Conservation (phyloP, 2,113 vertebrate genomes). For the Mormyrus lacerda region DNA sequence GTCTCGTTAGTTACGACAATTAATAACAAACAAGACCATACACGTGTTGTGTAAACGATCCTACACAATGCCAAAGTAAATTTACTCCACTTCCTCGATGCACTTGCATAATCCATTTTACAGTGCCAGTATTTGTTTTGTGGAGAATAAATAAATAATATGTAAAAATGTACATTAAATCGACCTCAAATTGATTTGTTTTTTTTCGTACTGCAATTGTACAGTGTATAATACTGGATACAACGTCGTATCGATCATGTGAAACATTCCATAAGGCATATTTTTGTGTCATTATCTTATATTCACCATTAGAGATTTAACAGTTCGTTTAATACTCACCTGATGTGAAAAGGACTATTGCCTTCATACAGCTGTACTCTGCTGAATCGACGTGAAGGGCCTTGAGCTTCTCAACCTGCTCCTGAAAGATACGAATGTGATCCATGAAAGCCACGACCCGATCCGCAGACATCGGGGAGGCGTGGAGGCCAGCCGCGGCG, state of each 20-base stretch:
- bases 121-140: background rate
- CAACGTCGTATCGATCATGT: background rate
- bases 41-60: slow-evolving; percentile 12
- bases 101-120: background rate
- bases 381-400: slow-evolving; percentile 94
- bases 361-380: slow-evolving; percentile 98
- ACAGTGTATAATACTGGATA: no score
- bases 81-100: background rate
- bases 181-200: background rate
- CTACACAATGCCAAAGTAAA: background rate
- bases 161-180: background rate
- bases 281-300: background rate
- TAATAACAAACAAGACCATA: slow-evolving; percentile 13
- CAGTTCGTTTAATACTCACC: slow-evolving; percentile 67
- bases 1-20: background rate
- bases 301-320: background rate
- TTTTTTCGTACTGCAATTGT: background rate
- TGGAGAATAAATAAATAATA: background rate
- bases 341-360: slow-evolving; percentile 97
- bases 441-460: slow-evolving; percentile 99
- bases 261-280: background rate
- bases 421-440: slow-evolving; percentile 99
- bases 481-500: slow-evolving; percentile 94
- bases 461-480: slow-evolving; percentile 96
- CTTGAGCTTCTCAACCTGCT: slow-evolving; percentile 99